Percentiles rank a stretch among this genome's conserved stretches.
phyloP scores from a whole-genome alignment of 2,113 vertebrate species.

The Coreoperca whiteheadi region DNA sequence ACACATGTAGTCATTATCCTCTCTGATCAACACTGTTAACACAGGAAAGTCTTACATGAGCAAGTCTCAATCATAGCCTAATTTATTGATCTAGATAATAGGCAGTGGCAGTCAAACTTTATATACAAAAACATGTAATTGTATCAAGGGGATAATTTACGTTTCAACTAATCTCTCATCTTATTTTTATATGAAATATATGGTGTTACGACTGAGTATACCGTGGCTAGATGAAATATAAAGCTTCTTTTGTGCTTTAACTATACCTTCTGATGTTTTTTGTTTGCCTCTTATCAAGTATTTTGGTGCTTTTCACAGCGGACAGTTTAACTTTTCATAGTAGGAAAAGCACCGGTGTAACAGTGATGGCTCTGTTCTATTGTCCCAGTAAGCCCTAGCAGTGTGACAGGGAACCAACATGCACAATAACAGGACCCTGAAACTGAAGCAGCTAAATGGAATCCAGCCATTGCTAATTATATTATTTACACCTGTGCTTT shows the following conservation, averaged over 20 bases:
- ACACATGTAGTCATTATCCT: neutral
- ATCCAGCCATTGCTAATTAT: too few species aligned
- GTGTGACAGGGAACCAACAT: too few species aligned
- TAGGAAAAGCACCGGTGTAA: neutral
- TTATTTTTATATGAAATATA: slow-evolving; percentile 2
- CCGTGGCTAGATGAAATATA: neutral
- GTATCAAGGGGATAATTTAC: neutral
- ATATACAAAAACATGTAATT: neutral
- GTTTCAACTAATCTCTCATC: neutral
- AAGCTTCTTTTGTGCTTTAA: neutral
- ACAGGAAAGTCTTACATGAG: neutral
- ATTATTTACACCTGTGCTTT: too few species aligned
- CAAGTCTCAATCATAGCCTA: neutral
- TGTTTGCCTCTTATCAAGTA: too few species aligned
- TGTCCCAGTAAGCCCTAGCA: neutral
- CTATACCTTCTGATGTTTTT: neutral
- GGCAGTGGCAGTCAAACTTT: neutral
- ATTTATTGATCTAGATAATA: neutral
- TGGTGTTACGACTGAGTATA: neutral
- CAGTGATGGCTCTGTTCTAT: neutral
- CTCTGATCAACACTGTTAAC: neutral
- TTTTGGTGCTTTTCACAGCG: neutral
- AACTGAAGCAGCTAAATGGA: too few species aligned
- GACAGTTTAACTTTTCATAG: neutral
- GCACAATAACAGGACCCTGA: too few species aligned